Evolutionary conservation across 2,888 invertebrate genomes (phyloP), one percentile per base, ranked within the genome.

Genomic region (Dynastes maya): DNA sequence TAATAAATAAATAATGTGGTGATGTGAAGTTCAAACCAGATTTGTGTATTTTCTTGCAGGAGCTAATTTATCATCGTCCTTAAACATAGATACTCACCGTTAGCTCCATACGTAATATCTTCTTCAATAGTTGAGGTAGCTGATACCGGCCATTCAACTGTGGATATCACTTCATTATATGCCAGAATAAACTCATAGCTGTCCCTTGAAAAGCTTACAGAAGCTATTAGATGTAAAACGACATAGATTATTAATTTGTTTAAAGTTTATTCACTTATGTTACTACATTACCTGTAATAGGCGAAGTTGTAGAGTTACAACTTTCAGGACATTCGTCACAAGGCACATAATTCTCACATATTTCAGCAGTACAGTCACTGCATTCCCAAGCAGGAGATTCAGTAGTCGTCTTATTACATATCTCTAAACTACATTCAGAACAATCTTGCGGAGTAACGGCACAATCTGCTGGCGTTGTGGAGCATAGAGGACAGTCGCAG

Each of bases 121-220:
- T 79, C 79, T 11, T 74, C 61, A 37, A 70, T 77, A 32, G 32
- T 55, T 22, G 79, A 77, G 8, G 49, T 70, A 3, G 79, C 79
- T 13, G 58, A 55, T 11, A 78, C 40, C 22, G 72, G 45, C 45
- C 61, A 9, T 16, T 27, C 32, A 27, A 3, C 2, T 13, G 40
- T 3, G 6, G 37, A 9, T 37, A 67, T 0, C 13, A 13, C 40
- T 22, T 71, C 71, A 64, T 49, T 27, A 4, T 71, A n/a, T 53
- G 70, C 8, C 2, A 64, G 4, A n/a, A n/a, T 51, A 22, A 78
- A 64, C 29, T 61, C 40, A 27, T 51, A 78, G 22, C 16, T 37
- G 5, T 27, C 27, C 45, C n/a, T 16, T 11, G 37, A 78, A 78
- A 49, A 37, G 9, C 3, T 65, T 45, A 6, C 40, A 0, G 61